phyloP scores from a whole-genome alignment of 2,113 vertebrate genomes.

The Datnioides undecimradiatus region DNA sequence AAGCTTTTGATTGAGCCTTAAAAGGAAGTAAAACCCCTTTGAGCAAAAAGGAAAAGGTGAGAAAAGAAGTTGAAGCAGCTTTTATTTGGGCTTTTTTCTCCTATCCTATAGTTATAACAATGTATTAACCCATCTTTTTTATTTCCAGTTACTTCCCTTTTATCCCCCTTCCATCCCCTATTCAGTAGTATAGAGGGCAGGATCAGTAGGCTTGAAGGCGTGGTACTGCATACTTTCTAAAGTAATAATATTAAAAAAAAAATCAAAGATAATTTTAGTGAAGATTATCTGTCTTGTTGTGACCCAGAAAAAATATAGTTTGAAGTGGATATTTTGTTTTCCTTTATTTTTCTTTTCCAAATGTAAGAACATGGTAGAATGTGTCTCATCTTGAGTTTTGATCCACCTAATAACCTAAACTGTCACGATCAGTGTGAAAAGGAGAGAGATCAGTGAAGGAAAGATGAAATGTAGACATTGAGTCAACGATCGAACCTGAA shows the following conservation, averaged over 20 bases:
- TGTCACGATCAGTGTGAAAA: conserved; percentile 38
- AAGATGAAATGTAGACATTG: conserved; percentile 50
- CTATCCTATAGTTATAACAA: conserved; percentile 72
- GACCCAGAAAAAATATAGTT: conserved; percentile 82
- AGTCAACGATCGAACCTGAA: conserved; percentile 25
- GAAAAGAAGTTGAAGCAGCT: conserved; percentile 75
- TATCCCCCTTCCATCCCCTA: conserved; percentile 57
- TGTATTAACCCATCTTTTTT: conserved; percentile 73
- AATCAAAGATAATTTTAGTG: conserved; percentile 72
- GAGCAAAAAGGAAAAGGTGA: conserved; percentile 67
- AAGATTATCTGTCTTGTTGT: conserved; percentile 80
- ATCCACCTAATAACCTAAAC: conserved; percentile 59
- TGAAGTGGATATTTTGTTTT: conserved; percentile 84
- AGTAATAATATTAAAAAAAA: conserved; percentile 79
- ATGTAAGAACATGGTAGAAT: conserved; percentile 74
- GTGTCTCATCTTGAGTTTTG: conserved; percentile 62
- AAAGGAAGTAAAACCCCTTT: conserved; percentile 73
- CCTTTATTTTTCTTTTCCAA: conserved; percentile 73
- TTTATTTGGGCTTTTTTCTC: conserved; percentile 79
- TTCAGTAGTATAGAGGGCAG: conserved; percentile 79
- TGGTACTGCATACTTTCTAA: conserved; percentile 83
- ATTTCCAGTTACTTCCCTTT: conserved; percentile 68
- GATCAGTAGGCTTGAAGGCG: conserved; percentile 80
- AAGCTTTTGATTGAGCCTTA: conserved; percentile 83
- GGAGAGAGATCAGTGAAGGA: conserved; percentile 72